A percentile compares a stretch with the other conserved stretches of the same genome.
These are phyloP conservation scores for Temnothorax rugatulus DNA, from an alignment of 2,888 invertebrate genomes.

Conservation along the genomic window DNA sequence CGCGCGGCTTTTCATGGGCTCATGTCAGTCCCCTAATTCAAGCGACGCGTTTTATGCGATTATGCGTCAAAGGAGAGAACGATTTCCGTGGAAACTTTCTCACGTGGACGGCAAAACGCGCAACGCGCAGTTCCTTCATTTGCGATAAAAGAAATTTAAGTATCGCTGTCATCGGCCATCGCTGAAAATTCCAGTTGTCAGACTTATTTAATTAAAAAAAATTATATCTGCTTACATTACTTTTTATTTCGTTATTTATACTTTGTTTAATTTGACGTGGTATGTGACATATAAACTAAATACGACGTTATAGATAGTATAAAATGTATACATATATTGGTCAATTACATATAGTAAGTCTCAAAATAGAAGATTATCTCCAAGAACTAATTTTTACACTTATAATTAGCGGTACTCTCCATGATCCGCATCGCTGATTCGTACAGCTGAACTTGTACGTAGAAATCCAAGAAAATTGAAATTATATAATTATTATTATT, in stretches of 20 bases:
- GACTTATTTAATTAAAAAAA: not conserved
- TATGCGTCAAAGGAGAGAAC: slow-evolving; percentile 43
- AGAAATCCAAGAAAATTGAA: not conserved
- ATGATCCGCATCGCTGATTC: not conserved
- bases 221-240: too few species aligned
- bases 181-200: not conserved
- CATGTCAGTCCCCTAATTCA: slow-evolving; percentile 24
- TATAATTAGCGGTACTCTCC: not conserved
- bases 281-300: not conserved
- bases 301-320: not conserved
- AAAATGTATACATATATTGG: not conserved
- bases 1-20: slow-evolving; percentile 29
- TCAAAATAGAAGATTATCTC: too few species aligned
- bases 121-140: not conserved
- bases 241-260: not conserved
- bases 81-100: slow-evolving; percentile 60
- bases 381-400: not conserved
- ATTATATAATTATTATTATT: not conserved
- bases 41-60: slow-evolving; percentile 45
- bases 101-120: slow-evolving; percentile 32
- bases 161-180: not conserved
- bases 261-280: not conserved
- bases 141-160: slow-evolving; percentile 9
- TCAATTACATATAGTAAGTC: too few species aligned
- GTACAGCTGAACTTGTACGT: not conserved